These are phyloP conservation scores for Microcaecilia unicolor DNA, from an alignment of 2,797 vertebrate genomes.

Conservation along the genomic window DNA sequence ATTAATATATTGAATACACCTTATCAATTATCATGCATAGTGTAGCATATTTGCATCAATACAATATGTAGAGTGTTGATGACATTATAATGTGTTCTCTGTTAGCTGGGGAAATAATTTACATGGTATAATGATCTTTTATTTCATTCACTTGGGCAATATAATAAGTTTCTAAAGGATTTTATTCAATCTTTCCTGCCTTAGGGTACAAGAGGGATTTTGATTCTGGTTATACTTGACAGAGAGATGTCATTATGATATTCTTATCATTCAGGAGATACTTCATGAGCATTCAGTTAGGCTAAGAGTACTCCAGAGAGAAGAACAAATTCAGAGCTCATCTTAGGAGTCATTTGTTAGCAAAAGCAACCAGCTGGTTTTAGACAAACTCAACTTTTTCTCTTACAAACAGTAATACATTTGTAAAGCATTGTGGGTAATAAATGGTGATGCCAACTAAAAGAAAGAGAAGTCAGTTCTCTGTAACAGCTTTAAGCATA, in stretches of 20 bases:
- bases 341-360: constrained; percentile 25
- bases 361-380: constrained; percentile 17
- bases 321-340: constrained; percentile 19
- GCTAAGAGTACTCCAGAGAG: constrained; percentile 19
- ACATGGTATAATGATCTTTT: background rate
- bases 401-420: too few relatives aligned
- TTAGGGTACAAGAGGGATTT: constrained; percentile 12
- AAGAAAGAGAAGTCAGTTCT: too few relatives aligned
- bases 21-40: background rate
- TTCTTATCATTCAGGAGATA: constrained; percentile 14
- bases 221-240: constrained; percentile 16
- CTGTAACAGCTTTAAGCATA: too few relatives aligned
- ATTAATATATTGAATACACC: too few relatives aligned
- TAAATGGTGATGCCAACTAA: too few relatives aligned
- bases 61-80: background rate
- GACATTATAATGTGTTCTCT: background rate
- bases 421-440: too few relatives aligned
- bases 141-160: constrained; percentile 9
- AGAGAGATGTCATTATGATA: constrained; percentile 12
- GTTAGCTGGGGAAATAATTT: constrained; percentile 6
- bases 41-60: background rate
- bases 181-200: constrained; percentile 25
- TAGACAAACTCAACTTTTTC: constrained; percentile 8
- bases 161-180: constrained; percentile 10
- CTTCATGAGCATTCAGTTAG: constrained; percentile 18